Evolutionary conservation across 1,140 invertebrate species (phyloP), one percentile per base, ranked within the genome.

Genomic region (Achroia grisella): DNA sequence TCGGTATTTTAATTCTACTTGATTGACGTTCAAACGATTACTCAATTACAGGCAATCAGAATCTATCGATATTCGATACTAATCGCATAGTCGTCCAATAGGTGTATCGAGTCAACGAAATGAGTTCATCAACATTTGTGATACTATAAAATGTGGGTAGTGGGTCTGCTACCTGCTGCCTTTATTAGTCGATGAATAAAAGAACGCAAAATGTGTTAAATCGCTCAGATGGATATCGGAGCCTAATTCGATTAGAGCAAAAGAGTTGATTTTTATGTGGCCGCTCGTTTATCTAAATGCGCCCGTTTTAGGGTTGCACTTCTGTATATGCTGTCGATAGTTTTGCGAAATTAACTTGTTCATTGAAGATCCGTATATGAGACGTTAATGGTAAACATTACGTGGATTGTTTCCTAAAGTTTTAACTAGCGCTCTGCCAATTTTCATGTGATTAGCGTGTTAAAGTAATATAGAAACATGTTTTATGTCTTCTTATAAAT

Each of bases 201-300:
- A 71, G 73, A 79, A 80, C 74, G 75, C 79, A 71, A 78, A 79
- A 78, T 69, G 77, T 83, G 79, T 78, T 81, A 81, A 79, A 75
- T 71, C 62, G 71, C 59, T 65, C 66, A 62, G 77, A 81, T 81
- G 69, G 61, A 58, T 79, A 84, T 84, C 77, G 52, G 51, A 48
- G 54, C 66, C 76, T 84, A 84, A 84, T 84, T 80, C 75, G 75
- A 84, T 84, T 84, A 84, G 74, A 55, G 58, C 59, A 73, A 70
- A 72, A 71, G 66, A 78, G 71, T 78, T 84, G 74, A 78, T 75
- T 84, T 80, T 81, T 80, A 81, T 78, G 62, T 60, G 73, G 60
- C 52, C 64, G 59, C 49, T 72, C 77, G 62, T 76, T 80, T 77
- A 80, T 75, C 69, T 78, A 72, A 77, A 78, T 62, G 57, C 47